Percentiles rank a stretch among this genome's conserved stretches.
phyloP scores from a whole-genome alignment of 2,113 vertebrate species.

The Hypanus sabinus region DNA sequence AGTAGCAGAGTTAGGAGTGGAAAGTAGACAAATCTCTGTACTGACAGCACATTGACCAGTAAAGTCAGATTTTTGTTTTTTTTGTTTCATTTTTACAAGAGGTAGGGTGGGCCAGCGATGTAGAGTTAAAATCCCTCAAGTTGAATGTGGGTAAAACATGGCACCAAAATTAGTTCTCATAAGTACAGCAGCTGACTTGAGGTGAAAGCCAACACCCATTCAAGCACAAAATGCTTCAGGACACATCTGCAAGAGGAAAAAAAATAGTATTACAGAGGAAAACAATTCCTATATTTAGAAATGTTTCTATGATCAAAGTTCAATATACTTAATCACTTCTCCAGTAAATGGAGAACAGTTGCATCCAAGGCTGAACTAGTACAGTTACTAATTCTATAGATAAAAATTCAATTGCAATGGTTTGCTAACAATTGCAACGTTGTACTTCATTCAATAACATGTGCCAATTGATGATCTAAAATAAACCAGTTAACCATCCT shows the following conservation, averaged over 20 bases:
- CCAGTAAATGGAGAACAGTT: not conserved
- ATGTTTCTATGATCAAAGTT: too few relatives aligned
- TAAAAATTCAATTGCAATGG: too few relatives aligned
- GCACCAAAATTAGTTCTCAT: slow-evolving; percentile 37
- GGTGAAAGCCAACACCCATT: slow-evolving; percentile 34
- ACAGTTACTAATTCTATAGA: not conserved
- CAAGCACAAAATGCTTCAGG: slow-evolving; percentile 36
- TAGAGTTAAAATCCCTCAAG: slow-evolving; percentile 38
- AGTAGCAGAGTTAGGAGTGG: slow-evolving; percentile 37
- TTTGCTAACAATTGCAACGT: not conserved
- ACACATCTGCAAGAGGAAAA: slow-evolving; percentile 13
- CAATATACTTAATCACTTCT: not conserved
- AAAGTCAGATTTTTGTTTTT: slow-evolving; percentile 34
- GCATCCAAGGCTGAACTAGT: not conserved
- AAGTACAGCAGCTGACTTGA: slow-evolving; percentile 38
- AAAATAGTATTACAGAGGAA: not conserved
- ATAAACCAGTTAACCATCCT: not conserved
- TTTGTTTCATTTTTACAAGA: slow-evolving; percentile 36
- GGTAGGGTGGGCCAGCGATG: slow-evolving; percentile 36
- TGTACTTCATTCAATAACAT: not conserved
- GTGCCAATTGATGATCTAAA: not conserved
- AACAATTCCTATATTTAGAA: not conserved
- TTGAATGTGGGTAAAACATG: slow-evolving; percentile 35
- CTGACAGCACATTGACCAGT: slow-evolving; percentile 30
- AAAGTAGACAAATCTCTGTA: slow-evolving; percentile 36